Percentiles rank a stretch among this genome's conserved stretches.
phyloP scores from a whole-genome alignment of 2,113 vertebrate species.

The Dicentrarchus labrax region DNA sequence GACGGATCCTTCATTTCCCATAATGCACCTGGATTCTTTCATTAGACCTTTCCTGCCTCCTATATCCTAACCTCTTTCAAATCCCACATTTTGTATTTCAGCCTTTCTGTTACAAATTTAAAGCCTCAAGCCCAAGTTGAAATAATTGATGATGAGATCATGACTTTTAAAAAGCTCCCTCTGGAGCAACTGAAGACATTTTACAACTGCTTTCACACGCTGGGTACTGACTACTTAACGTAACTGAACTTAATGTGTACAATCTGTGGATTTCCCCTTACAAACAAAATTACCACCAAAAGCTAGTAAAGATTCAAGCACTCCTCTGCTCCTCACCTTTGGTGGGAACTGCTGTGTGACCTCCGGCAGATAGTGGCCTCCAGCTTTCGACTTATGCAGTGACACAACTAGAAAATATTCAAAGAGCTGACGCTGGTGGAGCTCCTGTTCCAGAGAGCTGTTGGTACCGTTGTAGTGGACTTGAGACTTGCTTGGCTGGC shows the following conservation, averaged over 20 bases:
- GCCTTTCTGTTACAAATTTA: not conserved
- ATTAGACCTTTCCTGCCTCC: not conserved
- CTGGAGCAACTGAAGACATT: not conserved
- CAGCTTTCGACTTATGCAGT: constrained; percentile 88
- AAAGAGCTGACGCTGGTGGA: constrained; percentile 90
- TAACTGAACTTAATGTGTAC: not conserved
- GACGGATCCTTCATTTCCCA: not conserved
- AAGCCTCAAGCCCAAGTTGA: not conserved
- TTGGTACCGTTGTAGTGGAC: constrained; percentile 37
- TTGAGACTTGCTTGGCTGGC: constrained; percentile 80
- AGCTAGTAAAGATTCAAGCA: not conserved
- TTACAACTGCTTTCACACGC: not conserved
- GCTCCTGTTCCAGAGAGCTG: constrained; percentile 81
- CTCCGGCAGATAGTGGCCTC: constrained; percentile 87
- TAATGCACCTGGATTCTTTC: not conserved
- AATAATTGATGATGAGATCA: not conserved
- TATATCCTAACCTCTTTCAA: not conserved
- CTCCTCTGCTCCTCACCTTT: constrained; percentile 82
- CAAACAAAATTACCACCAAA: not conserved
- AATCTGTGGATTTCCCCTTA: not conserved
- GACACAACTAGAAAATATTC: constrained; percentile 94
- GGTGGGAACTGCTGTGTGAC: constrained; percentile 93
- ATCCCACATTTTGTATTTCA: not conserved
- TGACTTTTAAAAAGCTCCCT: not conserved
- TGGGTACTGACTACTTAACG: not conserved